These are phyloP conservation scores for Amblyjoppa proteus DNA, from an alignment of 2,888 invertebrate genomes.

Conservation along the genomic window DNA sequence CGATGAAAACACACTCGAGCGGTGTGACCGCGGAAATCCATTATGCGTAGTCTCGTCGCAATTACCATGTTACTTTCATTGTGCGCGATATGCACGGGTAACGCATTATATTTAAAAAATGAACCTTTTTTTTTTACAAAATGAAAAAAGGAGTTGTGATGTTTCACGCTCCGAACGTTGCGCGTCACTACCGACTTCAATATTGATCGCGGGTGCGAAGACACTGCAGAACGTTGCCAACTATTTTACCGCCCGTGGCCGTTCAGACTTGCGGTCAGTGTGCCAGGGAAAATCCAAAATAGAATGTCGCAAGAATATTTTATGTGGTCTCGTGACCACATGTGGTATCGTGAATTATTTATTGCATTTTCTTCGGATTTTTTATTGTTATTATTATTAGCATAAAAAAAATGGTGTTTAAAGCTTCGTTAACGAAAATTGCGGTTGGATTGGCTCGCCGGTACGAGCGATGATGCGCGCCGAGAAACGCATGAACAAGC, in stretches of 20 bases:
- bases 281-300: conserved; percentile 16
- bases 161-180: neutral
- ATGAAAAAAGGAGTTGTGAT: no score
- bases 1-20: conserved; percentile 30
- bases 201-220: neutral
- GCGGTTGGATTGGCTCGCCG: neutral
- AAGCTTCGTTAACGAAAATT: neutral
- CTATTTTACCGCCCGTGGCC: neutral
- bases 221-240: conserved; percentile 14
- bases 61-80: conserved; percentile 16
- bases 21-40: conserved; percentile 27
- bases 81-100: conserved; percentile 9
- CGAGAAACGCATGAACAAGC: conserved; percentile 25
- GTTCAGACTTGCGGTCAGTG: neutral
- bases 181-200: conserved; percentile 9
- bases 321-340: neutral
- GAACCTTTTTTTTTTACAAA: neutral
- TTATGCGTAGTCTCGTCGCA: conserved; percentile 12
- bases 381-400: neutral
- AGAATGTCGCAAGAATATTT: conserved; percentile 12
- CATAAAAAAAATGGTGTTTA: neutral
- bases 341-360: neutral
- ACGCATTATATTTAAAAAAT: conserved; percentile 19
- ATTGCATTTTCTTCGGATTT: neutral
- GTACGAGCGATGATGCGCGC: neutral